Evolutionary conservation across 2,888 invertebrate genomes (phyloP).

Genomic region (Dioctria rufipes): DNA sequence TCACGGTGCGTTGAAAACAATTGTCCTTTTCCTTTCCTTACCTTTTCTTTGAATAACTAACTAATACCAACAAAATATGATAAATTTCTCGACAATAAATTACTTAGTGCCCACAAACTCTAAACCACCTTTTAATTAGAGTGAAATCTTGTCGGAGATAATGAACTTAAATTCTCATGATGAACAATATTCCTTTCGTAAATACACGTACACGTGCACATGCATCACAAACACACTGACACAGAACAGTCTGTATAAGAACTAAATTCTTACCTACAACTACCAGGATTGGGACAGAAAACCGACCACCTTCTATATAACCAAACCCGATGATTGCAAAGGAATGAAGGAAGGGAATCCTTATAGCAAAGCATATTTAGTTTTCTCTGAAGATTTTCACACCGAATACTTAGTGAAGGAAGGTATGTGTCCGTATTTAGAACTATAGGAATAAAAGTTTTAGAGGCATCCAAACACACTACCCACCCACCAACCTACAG

Average conservation of each 20-base stretch:
- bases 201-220: slow-evolving; percentile 18
- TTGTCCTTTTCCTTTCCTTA: not conserved
- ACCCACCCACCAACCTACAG: not conserved
- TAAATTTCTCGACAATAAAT: slow-evolving; percentile 63
- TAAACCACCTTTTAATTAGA: slow-evolving; percentile 64
- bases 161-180: slow-evolving; percentile 62
- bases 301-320: slow-evolving; percentile 12
- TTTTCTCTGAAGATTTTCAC: slow-evolving; percentile 57
- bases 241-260: not conserved
- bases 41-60: not conserved
- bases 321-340: slow-evolving; percentile 28
- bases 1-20: not conserved
- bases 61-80: slow-evolving; percentile 59
- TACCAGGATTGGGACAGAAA: slow-evolving; percentile 32
- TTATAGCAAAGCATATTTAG: slow-evolving; percentile 51
- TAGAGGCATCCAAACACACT: not conserved
- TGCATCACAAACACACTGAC: not conserved
- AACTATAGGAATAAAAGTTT: slow-evolving; percentile 38
- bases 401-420: slow-evolving; percentile 25
- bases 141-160: slow-evolving; percentile 63
- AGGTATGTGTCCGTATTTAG: slow-evolving; percentile 44
- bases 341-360: slow-evolving; percentile 28
- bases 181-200: slow-evolving; percentile 49
- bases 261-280: not conserved
- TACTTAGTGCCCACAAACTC: slow-evolving; percentile 64